Percentiles rank a stretch among this genome's conserved stretches.
These are phyloP conservation scores for Limnephilus rhombicus DNA, from an alignment of 2,888 invertebrate genomes.

Conservation along the genomic window DNA sequence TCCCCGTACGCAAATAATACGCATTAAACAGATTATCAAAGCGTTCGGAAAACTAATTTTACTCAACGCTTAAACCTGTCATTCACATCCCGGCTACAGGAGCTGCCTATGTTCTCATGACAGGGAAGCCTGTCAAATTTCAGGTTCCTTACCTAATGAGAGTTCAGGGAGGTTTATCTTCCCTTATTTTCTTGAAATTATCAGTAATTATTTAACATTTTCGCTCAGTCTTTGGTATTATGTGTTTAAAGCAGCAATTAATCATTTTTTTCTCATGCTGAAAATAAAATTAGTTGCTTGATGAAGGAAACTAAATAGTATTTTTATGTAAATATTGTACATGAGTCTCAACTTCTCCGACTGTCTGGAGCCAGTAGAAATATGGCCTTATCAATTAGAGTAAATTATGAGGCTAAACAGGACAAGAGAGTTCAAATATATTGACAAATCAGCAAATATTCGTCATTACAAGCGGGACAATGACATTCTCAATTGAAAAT, in stretches of 20 bases:
- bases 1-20: not conserved
- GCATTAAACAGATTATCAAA: not conserved
- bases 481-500: too few relatives aligned
- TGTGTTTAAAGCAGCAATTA: not conserved
- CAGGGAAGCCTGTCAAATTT: not conserved
- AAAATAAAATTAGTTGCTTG: not conserved
- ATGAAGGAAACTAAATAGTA: not conserved
- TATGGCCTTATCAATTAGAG: too few relatives aligned
- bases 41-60: not conserved
- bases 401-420: too few relatives aligned
- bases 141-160: not conserved
- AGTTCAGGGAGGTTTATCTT: not conserved
- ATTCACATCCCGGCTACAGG: not conserved
- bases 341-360: too few relatives aligned
- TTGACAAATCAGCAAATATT: too few relatives aligned
- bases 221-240: not conserved
- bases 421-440: too few relatives aligned
- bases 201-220: not conserved
- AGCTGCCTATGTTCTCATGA: not conserved
- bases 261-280: not conserved
- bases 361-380: too few relatives aligned
- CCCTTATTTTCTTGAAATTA: not conserved
- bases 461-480: too few relatives aligned
- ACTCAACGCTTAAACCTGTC: not conserved
- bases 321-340: not conserved